Conservation (phyloP, 2,113 vertebrate species). For the Corydoras maculifer region DNA sequence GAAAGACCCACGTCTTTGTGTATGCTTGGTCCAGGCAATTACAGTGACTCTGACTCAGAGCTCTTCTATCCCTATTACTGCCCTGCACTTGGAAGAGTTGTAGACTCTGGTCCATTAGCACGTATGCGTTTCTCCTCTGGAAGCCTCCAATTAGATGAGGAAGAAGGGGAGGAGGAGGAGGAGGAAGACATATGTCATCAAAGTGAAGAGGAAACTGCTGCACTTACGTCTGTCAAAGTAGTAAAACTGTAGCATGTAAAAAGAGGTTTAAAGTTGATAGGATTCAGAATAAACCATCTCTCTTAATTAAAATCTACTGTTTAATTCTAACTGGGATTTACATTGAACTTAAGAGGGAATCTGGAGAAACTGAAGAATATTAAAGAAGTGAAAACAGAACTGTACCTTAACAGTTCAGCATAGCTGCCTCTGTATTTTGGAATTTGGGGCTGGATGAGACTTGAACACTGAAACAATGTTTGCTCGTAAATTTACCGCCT, state of each 20-base stretch:
- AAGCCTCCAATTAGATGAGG: conserved; percentile 87
- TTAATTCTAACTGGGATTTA: no score
- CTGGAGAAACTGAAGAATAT: no score
- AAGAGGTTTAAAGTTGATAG: not conserved
- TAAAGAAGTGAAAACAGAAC: no score
- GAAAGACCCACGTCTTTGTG: conserved; percentile 52
- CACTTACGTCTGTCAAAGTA: conserved; percentile 11
- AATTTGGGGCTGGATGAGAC: no score
- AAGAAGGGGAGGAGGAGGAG: conserved; percentile 65
- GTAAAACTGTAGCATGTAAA: conserved; percentile 34
- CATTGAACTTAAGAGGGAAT: no score
- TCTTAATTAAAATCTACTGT: no score
- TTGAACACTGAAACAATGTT: no score
- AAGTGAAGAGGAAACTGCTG: conserved; percentile 37
- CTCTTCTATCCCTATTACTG: conserved; percentile 76
- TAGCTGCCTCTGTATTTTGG: no score
- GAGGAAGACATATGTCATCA: conserved; percentile 42
- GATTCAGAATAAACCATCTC: not conserved
- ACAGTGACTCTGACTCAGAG: conserved; percentile 86
- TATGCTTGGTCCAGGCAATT: conserved; percentile 62
- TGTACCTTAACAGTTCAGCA: no score
- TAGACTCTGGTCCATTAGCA: conserved; percentile 61
- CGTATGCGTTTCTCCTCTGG: conserved; percentile 82
- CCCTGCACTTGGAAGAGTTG: conserved; percentile 64
- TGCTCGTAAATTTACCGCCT: no score